Evolutionary conservation across 2,113 vertebrate species (phyloP), one percentile per base, ranked within the genome.

Genomic region (Elephas maximus): DNA sequence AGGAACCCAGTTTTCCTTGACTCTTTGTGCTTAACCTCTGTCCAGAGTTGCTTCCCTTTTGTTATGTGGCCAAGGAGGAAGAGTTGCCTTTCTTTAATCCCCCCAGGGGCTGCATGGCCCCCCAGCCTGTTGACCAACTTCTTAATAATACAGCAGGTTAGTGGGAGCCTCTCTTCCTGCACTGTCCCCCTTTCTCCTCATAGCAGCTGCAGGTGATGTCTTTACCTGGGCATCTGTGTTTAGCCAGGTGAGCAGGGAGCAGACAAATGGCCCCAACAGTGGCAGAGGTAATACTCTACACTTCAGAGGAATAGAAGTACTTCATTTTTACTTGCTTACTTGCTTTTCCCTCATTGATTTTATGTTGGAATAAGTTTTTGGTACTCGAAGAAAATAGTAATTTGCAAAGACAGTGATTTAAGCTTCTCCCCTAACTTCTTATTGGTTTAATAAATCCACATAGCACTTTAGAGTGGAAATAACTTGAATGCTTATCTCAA

Each of bases 391-490:
- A 81, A 94, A 92, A 90, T 8, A 85, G 53, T 65, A 76, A 51
- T 93, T 91, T 94, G 65, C 77, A 81, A 82, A 83, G 69, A 81
- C 45, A 90, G 85, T 88, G 90, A 90, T 86, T 85, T 88, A 92
- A 69, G 37, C 62, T 76, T 95, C 44, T 80, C 73, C 23, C 48
- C 8, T 69, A 69, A 95, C 82, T 93, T 94, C 30, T 79, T 86
- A 60, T 88, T 96, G 71, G 28, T 88, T 96, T 86, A 80, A 79
- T 92, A 96, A 91, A 95, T 96, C 79, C 90, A 86, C 33, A 48
- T 57, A 84, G 87, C 76, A 60, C 80, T 93, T 86, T 37, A 77
- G 86, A 95, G 44, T 87, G 53, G 62, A 94, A 95, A 91, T 83
- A 91, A 91, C 82, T 69, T 86, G 53, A 95, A 57, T 15, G 23